Conservation (phyloP, 2,797 vertebrate genomes). For the Poeciliopsis gracilis region DNA sequence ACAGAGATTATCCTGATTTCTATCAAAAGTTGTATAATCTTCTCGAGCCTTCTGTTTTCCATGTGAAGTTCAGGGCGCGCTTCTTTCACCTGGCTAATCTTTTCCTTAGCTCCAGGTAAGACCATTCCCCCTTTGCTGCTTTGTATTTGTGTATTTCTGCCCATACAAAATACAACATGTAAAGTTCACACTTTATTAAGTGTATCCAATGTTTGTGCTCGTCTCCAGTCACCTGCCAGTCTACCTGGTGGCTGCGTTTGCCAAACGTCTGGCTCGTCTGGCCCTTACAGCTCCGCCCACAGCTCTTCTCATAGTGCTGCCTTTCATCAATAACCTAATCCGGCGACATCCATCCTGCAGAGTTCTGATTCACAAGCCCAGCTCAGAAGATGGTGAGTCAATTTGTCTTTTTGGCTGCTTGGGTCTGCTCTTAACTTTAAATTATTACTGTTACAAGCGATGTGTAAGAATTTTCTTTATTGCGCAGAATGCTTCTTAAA, state of each 20-base stretch:
- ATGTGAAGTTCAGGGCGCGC: slow-evolving; percentile 91
- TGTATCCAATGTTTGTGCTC: slow-evolving; percentile 21
- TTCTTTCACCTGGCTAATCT: slow-evolving; percentile 92
- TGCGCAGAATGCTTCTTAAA: neutral
- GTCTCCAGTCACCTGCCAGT: slow-evolving; percentile 88
- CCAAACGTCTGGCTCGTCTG: slow-evolving; percentile 90
- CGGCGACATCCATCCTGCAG: slow-evolving; percentile 90
- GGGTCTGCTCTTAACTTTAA: neutral
- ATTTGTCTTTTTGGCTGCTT: neutral
- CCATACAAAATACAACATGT: neutral
- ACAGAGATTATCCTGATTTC: slow-evolving; percentile 95
- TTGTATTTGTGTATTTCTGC: neutral
- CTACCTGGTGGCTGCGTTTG: slow-evolving; percentile 93
- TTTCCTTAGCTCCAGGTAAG: slow-evolving; percentile 95
- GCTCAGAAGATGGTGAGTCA: slow-evolving; percentile 64
- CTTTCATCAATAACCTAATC: slow-evolving; percentile 94
- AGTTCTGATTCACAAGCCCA: slow-evolving; percentile 88
- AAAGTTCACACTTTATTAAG: neutral
- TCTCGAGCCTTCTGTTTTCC: slow-evolving; percentile 91
- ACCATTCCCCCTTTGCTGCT: neutral
- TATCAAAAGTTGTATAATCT: slow-evolving; percentile 94
- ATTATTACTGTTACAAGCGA: neutral
- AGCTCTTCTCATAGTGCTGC: slow-evolving; percentile 88
- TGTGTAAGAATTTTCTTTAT: neutral
- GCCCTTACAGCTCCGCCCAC: slow-evolving; percentile 90